Base-by-base conservation (phyloP, 2,797 vertebrate genomes). In the Hafferia zeledoni region DNA sequence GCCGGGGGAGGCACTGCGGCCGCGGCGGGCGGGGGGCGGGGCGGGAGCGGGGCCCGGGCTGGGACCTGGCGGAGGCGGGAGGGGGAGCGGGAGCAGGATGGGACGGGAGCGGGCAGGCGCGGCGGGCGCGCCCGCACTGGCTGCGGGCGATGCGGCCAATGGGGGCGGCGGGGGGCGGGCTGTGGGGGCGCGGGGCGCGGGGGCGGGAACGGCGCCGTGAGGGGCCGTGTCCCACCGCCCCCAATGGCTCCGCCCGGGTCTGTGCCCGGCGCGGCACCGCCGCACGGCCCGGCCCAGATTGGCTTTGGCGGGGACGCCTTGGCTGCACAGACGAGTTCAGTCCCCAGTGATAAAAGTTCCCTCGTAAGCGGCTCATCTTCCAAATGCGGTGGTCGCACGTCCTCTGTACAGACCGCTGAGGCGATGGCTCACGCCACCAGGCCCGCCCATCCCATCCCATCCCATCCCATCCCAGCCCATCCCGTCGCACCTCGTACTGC, bases 121-220 rank as follows among this genome's bases (percentile, higher is more conserved):
- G 14, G 35, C 27, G 11, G 14, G 31, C 37, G 17, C 60, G 37
- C 63, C 83, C n/a, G 22, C 69, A 24, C 70, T 28, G 70, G 52
- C 30, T 30, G 57, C 90, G 52, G 68, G n/a, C 10, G 13, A 10
- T 7, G 39, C 41, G 78, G 76, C 96, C 96, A 95, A 94, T 96
- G 64, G 60, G 7, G 5, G 3, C 28, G 53, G 47, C 31, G 13
- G 20, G 60, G 70, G 67, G 83, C 78, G 35, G 30, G 61, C 39
- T 37, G 83, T 2, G 41, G 37, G 61, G 56, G 46, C 14, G 10
- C 30, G 19, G 67, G 5, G 18, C 2, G 6, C 14, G 17, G 15
- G 6, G 22, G 35, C 5, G 6, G 35, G 9, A 5, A 15, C 2
- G n/a, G 44, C 9, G 17, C 8, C 9, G 14, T 7, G 9, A 23